Base-by-base conservation (phyloP, 2,888 invertebrate species). In the Phorcus lineatus region DNA sequence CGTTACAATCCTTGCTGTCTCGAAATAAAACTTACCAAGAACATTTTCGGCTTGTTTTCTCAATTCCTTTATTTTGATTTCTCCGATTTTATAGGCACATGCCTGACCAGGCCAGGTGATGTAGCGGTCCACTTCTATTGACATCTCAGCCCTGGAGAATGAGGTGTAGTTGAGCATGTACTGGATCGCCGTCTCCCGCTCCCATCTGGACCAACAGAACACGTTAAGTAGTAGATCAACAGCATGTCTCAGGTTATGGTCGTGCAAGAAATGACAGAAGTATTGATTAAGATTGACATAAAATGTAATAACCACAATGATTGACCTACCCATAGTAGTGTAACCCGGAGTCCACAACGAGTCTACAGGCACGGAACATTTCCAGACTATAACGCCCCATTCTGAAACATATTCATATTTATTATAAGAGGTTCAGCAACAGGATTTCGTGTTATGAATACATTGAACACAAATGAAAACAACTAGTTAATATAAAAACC, bases 101-200 rank as follows among this genome's bases (percentile, higher is more conserved):
- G 88, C 88, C 84, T 90, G 89, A 0, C 90, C 90, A 0, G 90
- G 90, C 86, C 86, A 88, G 31, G 88, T 86, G 82, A 90, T 85
- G 82, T 90, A 90, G 13, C 90, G 82, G 76, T 87, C 86, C 0
- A 90, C 85, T 80, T 90, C 89, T 13, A 78, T 77, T 74, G 81
- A 75, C 24, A 87, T 53, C 13, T 80, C 55, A 16, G 74, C 47
- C 7, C 70, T 40, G 36, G 79, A 24, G 24, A 82, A 78, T 31
- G 81, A 54, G 13, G 81, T 83, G 74, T 87, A 81, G 2, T 84
- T 62, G 24, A 77, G 52, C 84, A 90, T 80, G 81, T 85, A 89
- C 17, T 86, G 80, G 9, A 88, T 79, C 11, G 90, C 89, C 24
- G 80, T 47, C 28, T 90, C 83, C 16, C 84, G 80, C 9, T 80